Base-by-base conservation (phyloP, 2,797 vertebrate species). In the Arctocebus calabarensis region DNA sequence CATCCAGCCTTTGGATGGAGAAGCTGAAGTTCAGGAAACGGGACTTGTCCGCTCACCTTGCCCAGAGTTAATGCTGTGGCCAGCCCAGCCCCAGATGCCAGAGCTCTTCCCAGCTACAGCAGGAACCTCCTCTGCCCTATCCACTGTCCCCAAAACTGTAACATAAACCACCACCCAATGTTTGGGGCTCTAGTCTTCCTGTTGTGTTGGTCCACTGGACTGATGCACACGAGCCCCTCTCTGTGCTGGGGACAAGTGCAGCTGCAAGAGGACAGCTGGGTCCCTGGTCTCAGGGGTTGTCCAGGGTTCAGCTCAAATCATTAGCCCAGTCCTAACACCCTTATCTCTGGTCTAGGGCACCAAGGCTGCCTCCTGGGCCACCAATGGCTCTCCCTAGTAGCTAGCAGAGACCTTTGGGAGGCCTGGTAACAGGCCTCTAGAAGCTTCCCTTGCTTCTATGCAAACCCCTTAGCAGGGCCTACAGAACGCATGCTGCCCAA, bases 401-500 rank as follows among this genome's bases (percentile, higher is more conserved):
- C 68, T 32, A 32, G 20, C 32, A 13, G 70, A 86, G 62, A 74
- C 61, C 73, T 11, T 1, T 25, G 25, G 61, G 52, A 78, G 29
- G 45, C 52, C 13, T 8, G n/a, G 27, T 16, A 14, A 43, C 43
- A 55, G 66, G 75, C 22, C 82, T 25, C 52, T 0, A 13, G 17
- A 48, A 48, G 11, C n/a, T 55, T 16, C 57, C 64, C 16, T 27
- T 17, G 40, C 48, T 84, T 40, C 32, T 13, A 12, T 2, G 20
- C 27, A 19, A 45, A 29, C 11, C 66, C 59, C 61, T 59, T 27
- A 7, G 20, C 5, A 5, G 57, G 45, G 43, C 14, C 82, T 2
- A 10, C 8, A 52, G 37, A n/a, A 34, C 19, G 29, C 8, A 5
- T 0, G 0, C 34, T 0, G 3, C 0, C 37, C 27, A 7, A 52